Evolutionary conservation across 2,797 vertebrate genomes (phyloP).

Genomic region (Cyclopterus lumpus): DNA sequence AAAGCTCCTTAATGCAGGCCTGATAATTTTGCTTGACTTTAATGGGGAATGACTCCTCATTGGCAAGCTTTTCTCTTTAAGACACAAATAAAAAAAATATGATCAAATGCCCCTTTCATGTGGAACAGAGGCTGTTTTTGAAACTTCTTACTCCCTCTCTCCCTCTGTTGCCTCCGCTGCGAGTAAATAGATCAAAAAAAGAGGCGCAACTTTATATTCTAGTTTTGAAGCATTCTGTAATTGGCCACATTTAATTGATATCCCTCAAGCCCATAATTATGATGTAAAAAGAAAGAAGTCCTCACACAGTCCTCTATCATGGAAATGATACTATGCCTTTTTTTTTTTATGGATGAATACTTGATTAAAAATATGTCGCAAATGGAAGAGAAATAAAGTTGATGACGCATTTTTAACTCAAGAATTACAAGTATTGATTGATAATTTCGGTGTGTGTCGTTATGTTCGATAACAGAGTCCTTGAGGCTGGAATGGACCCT

Average conservation of each 20-base stretch:
- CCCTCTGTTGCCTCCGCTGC: slow-evolving; percentile 73
- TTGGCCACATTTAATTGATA: slow-evolving; percentile 83
- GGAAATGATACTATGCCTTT: slow-evolving; percentile 51
- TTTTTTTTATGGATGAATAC: slow-evolving; percentile 59
- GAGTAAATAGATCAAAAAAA: slow-evolving; percentile 84
- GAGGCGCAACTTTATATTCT: slow-evolving; percentile 76
- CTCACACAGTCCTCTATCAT: slow-evolving; percentile 48
- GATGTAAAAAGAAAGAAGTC: slow-evolving; percentile 63
- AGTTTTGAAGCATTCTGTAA: slow-evolving; percentile 82
- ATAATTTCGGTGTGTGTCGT: slow-evolving; percentile 59
- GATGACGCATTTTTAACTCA: slow-evolving; percentile 39
- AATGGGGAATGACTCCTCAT: slow-evolving; percentile 84
- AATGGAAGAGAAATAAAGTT: slow-evolving; percentile 55
- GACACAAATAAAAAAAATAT: slow-evolving; percentile 83
- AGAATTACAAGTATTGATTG: slow-evolving; percentile 68
- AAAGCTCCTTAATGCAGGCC: slow-evolving; percentile 85
- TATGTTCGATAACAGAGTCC: slow-evolving; percentile 72
- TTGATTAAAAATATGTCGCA: slow-evolving; percentile 55
- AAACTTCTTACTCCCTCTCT: slow-evolving; percentile 77
- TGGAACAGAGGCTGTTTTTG: slow-evolving; percentile 82
- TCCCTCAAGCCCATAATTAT: slow-evolving; percentile 79
- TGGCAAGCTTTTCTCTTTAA: slow-evolving; percentile 82
- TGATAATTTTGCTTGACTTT: slow-evolving; percentile 87
- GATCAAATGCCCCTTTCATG: slow-evolving; percentile 85
- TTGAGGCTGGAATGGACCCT: slow-evolving; percentile 76